Base-by-base conservation (phyloP, 1,140 invertebrate genomes). In the Saccostrea glomerata region DNA sequence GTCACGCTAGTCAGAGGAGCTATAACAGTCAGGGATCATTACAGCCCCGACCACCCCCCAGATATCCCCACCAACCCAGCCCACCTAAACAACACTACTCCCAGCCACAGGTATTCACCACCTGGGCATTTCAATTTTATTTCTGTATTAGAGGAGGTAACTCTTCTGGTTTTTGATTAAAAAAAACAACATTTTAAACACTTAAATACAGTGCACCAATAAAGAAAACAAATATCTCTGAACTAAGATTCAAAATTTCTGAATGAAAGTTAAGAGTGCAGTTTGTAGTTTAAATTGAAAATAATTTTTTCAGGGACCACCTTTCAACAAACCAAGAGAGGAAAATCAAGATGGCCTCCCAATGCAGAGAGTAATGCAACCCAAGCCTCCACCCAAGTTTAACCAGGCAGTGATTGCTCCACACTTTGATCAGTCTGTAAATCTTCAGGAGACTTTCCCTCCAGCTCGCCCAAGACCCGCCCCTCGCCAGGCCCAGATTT, bases 1-100 rank as follows among this genome's bases (percentile, higher is more conserved):
- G 47, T 86, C 70, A 73, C 30, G 23, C 86, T 89, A 86, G 63
- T 56, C 63, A 77, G 63, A 36, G 84, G 56, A 58, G 58, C 1
- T 20, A 15, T 20, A 58, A 85, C 15, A 58, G 58, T 30, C 85
- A 77, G 63, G 40, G 63, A 54, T 55, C 36, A 20, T 17, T 86
- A 36, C 88, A 91, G 25, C 91, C 91, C 25, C 77, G 90, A n/a
- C 87, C 92, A 56, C 88, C 89, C 13, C 86, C 86, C 5, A 88
- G 86, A 77, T 82, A 89, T 12, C 70, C 85, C 36, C 23, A 87
- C 36, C 47, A 23, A 36, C 60, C 86, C 86, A 25, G 20, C 3
- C 47, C 20, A 58, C 73, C 58, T 5, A 56, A 86, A 86, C 88
- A 66, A 58, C 56, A 84, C 6, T 63, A 13, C 54, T 60, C 87